These are phyloP conservation scores for Pemphigus obesinymphae DNA, from an alignment of 1,140 invertebrate genomes.

Conservation along the genomic window DNA sequence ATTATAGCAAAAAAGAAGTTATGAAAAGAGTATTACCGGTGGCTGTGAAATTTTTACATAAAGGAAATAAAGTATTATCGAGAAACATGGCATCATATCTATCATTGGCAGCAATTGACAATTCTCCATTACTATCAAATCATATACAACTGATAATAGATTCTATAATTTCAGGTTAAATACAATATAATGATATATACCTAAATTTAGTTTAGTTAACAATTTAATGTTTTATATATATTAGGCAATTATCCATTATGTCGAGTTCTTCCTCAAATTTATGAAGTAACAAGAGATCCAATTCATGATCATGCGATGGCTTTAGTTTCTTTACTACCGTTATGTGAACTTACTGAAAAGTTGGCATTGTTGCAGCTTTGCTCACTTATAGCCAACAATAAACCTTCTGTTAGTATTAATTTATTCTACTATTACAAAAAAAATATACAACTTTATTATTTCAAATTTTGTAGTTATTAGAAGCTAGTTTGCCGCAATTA, in stretches of 20 bases:
- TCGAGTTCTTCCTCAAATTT: conserved; percentile 80
- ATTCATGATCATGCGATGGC: conserved; percentile 78
- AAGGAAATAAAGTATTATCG: conserved; percentile 82
- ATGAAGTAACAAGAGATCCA: conserved; percentile 76
- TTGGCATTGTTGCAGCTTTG: conserved; percentile 75
- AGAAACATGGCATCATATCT: conserved; percentile 86
- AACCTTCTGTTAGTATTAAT: conserved; percentile 61
- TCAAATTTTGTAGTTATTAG: conserved; percentile 58
- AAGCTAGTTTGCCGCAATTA: conserved; percentile 71
- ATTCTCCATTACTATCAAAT: conserved; percentile 74
- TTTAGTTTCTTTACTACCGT: conserved; percentile 71
- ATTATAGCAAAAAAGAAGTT: conserved; percentile 80
- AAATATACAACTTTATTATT: neutral
- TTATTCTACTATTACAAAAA: neutral
- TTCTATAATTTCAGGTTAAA: conserved; percentile 74
- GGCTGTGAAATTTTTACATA: conserved; percentile 84
- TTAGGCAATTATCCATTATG: conserved; percentile 78
- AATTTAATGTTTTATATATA: conserved; percentile 47
- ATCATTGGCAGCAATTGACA: conserved; percentile 86
- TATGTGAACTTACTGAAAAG: conserved; percentile 78
- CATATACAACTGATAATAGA: conserved; percentile 86
- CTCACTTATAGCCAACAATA: conserved; percentile 71
- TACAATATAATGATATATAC: neutral
- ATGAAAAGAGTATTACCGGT: conserved; percentile 85
- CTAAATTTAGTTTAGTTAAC: neutral